These are phyloP conservation scores for Orientallactaga sibirica DNA, from an alignment of 2,797 vertebrate species.

Conservation along the genomic window DNA sequence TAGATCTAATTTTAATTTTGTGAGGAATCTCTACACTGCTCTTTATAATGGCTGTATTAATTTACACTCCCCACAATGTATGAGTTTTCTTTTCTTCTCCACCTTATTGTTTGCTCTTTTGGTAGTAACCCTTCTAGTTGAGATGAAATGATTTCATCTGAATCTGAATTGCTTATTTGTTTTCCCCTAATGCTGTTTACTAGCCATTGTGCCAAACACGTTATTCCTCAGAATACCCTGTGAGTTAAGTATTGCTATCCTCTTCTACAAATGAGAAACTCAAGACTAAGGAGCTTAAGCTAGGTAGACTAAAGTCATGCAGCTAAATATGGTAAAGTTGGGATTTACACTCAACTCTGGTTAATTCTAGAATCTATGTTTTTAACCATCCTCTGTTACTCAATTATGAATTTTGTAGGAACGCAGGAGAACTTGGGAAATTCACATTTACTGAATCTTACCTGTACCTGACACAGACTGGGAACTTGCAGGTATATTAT, in stretches of 20 bases:
- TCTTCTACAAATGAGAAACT: constrained; percentile 17
- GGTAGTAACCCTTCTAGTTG: neutral
- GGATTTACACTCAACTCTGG: constrained; percentile 20
- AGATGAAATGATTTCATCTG: neutral
- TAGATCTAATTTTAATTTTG: neutral
- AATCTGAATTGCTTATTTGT: neutral
- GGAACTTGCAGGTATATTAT: neutral
- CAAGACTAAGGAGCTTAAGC: neutral
- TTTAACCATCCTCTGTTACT: neutral
- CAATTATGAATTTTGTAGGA: neutral
- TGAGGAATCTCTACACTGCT: neutral
- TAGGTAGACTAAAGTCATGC: neutral
- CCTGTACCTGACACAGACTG: neutral
- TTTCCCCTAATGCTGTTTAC: neutral
- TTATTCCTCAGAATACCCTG: neutral
- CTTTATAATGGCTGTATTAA: neutral
- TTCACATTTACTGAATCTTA: neutral
- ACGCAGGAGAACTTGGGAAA: neutral
- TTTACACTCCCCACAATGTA: neutral
- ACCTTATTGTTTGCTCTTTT: neutral
- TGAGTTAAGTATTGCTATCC: constrained; percentile 10
- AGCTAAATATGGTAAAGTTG: neutral
- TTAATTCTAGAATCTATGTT: neutral
- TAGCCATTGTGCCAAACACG: neutral
- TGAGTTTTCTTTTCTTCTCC: neutral